Evolutionary conservation across 2,888 invertebrate species (phyloP).

Genomic region (Branchellion lobata): DNA sequence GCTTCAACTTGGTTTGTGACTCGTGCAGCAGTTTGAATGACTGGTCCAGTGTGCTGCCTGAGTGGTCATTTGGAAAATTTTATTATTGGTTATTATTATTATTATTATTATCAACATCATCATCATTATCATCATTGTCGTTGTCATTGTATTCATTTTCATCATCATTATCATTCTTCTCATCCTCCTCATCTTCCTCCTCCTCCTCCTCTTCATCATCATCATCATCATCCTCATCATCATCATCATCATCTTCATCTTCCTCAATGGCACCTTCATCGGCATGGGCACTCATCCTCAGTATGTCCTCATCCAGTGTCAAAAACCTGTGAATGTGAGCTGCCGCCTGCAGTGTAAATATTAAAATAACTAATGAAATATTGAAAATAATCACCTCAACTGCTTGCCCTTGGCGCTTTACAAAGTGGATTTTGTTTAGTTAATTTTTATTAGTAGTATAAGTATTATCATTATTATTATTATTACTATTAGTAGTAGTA

Average conservation of each 20-base stretch:
- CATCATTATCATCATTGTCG: slow-evolving; percentile 49
- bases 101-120: no score
- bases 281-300: slow-evolving; percentile 77
- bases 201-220: no score
- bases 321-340: slow-evolving; percentile 90
- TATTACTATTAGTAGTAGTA: slow-evolving; percentile 33
- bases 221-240: not conserved
- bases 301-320: slow-evolving; percentile 82
- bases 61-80: no score
- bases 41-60: slow-evolving; percentile 71
- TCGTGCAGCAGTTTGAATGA: slow-evolving; percentile 75
- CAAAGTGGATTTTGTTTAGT: no score
- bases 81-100: no score
- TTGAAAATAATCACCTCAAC: no score
- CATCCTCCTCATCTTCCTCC: not conserved
- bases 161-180: not conserved
- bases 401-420: no score
- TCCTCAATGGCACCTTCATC: slow-evolving; percentile 66
- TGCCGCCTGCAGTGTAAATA: slow-evolving; percentile 70
- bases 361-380: not conserved
- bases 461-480: no score
- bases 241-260: slow-evolving; percentile 68
- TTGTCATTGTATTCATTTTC: not conserved
- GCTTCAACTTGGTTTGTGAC: slow-evolving; percentile 72
- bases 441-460: no score